Evolutionary conservation across 2,797 vertebrate genomes (phyloP).

Genomic region (Clarias pachynema): DNA sequence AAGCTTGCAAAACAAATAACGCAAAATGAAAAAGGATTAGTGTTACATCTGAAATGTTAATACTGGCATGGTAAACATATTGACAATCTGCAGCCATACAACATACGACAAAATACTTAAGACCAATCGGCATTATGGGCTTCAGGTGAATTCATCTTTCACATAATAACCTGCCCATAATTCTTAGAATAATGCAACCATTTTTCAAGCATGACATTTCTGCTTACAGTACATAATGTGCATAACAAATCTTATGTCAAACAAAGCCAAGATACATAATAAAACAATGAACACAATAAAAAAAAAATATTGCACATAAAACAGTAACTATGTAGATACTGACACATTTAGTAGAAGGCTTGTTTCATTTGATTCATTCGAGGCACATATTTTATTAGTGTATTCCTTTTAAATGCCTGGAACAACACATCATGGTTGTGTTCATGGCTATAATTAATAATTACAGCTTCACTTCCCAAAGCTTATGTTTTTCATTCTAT

Average conservation of each 20-base stretch:
- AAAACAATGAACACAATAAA: neutral
- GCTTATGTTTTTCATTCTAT: neutral
- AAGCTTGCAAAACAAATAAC: neutral
- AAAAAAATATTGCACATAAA: neutral
- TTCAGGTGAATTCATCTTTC: neutral
- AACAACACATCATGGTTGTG: neutral
- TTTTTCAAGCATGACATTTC: neutral
- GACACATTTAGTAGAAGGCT: neutral
- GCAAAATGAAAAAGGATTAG: neutral
- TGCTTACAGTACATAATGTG: neutral
- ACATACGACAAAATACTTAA: neutral
- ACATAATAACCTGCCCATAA: neutral
- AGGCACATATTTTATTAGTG: neutral
- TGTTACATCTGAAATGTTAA: neutral
- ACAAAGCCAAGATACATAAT: neutral
- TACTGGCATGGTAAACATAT: neutral
- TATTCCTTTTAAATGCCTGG: conserved; percentile 3
- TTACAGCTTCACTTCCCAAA: neutral
- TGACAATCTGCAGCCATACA: neutral
- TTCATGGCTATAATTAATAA: neutral
- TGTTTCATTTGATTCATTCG: neutral
- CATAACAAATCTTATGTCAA: neutral
- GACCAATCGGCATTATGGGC: neutral
- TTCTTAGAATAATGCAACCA: neutral
- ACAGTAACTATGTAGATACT: neutral